Evolutionary conservation across 2,888 invertebrate genomes (phyloP), one percentile per base, ranked within the genome.

Genomic region (Parnassius orleans): DNA sequence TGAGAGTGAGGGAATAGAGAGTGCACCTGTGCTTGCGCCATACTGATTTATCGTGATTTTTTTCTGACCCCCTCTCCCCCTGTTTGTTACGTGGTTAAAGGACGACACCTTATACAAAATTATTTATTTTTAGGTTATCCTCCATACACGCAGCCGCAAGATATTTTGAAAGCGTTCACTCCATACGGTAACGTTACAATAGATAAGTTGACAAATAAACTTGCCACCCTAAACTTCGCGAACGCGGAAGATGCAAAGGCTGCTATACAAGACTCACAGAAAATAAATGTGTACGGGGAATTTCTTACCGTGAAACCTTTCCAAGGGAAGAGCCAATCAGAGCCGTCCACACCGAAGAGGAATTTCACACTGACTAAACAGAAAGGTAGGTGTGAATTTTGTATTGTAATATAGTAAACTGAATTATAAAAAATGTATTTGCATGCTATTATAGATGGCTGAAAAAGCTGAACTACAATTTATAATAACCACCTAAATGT

Each of bases 221-320:
- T 70, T 43, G 79, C 86, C 0, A 56, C 71, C 0, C 19, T 89
- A 0, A 53, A 65, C 0, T 87, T 75, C 70, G 0, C 19, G 1
- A 68, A 61, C 0, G 68, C 61, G 0, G 68, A 65, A 0, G 75
- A 78, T 0, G 83, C 81, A 0, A 19, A 12, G 0, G 71, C 68
- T 0, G 87, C 84, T 0, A 2, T 80, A 0, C 33, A 61, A 2
- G 72, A 73, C 1, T 68, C 72, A 1, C 64, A 65, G 2, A 76
- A 77, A 0, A 65, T 86, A 1, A 72, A 72, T 60, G 66, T 89
- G 1, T 88, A 87, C 65, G 87, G 88, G 0, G 76, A 82, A 57
- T 78, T 78, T 57, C 72, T 89, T 0, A 57, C 63, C 0, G 78
- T 86, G 2, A 64, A 57, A 11, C 73, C 74, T 0, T 81, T 72